Evolutionary conservation across 2,797 vertebrate species (phyloP), one percentile per base, ranked within the genome.

Genomic region (Lophius americanus): DNA sequence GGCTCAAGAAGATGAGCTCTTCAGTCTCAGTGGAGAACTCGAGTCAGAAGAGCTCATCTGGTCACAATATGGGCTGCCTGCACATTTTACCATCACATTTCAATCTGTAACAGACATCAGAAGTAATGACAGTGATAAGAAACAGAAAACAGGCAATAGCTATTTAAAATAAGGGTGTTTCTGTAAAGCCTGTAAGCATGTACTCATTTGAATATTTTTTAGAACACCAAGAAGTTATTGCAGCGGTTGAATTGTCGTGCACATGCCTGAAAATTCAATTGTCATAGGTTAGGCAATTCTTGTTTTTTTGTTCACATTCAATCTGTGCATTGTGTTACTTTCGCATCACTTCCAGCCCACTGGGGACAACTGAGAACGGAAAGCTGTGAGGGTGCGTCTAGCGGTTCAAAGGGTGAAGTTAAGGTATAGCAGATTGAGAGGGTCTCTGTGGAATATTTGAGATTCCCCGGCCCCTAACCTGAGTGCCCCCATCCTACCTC

Each of bases 371-470:
- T 72, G 51, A 47, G 41, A 51, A 55, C 35, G 78, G 5, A 71
- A 58, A 76, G 64, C 68, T 75, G 70, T 63, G 62, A 81, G 74
- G 81, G 79, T 79, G 84, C 75, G 85, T 76, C 49, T 51, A 12
- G 43, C 58, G 9, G 38, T 69, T 51, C 5, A 53, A 41, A 60
- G 80, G 77, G 79, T 78, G 69, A 69, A 78, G 68, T 67, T 66
- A 80, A 85, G 82, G 86, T 86, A 67, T 58, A 67, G 72, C 47
- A 79, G 68, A 75, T 32, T 68, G 64, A 49, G 39, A 73, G 87
- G 83, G 83, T 86, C 76, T 85, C 52, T 49, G 46, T 49, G 77
- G 85, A 89, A 94, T 93, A 63, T 88, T 84, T 91, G 61, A 70
- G 77, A 87, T 91, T 92, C 85, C 66, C 59, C 77, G 73, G 54